Evolutionary conservation across 2,797 vertebrate species (phyloP).

Genomic region (Glyptemys insculpta): DNA sequence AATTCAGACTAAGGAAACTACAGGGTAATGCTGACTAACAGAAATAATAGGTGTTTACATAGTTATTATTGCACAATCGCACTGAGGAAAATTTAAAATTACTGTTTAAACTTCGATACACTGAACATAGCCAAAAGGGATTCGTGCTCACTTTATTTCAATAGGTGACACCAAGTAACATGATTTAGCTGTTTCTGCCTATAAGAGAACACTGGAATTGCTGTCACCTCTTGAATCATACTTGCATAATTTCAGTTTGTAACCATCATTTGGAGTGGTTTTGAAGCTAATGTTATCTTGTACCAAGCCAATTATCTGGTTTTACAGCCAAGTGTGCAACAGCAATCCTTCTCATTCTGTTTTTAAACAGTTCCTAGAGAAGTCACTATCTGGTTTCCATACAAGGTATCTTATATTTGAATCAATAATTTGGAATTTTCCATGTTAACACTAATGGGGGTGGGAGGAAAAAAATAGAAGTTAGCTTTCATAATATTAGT

Average conservation of each 20-base stretch:
- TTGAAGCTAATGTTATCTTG: not conserved
- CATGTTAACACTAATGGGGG: not conserved
- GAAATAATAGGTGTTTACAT: not conserved
- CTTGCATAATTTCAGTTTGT: not conserved
- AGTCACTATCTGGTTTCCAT: fast-evolving
- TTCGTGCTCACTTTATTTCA: not conserved
- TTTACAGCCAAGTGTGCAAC: not conserved
- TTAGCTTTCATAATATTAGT: not conserved
- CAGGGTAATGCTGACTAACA: fast-evolving
- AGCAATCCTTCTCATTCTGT: not conserved
- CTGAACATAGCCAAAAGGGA: not conserved
- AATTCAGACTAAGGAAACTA: not conserved
- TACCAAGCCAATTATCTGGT: not conserved
- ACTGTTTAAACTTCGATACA: not conserved
- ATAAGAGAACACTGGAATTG: not conserved
- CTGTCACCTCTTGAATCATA: not conserved
- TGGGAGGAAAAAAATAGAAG: not conserved
- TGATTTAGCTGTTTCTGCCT: fast-evolving
- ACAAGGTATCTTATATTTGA: not conserved
- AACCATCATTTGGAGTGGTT: not conserved
- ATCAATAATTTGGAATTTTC: fast-evolving
- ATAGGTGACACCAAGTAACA: not conserved
- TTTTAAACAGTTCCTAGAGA: not conserved
- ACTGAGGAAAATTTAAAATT: not conserved
- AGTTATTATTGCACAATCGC: not conserved